These are phyloP conservation scores for Jaculus jaculus DNA, from an alignment of 2,113 vertebrate genomes.

Conservation along the genomic window DNA sequence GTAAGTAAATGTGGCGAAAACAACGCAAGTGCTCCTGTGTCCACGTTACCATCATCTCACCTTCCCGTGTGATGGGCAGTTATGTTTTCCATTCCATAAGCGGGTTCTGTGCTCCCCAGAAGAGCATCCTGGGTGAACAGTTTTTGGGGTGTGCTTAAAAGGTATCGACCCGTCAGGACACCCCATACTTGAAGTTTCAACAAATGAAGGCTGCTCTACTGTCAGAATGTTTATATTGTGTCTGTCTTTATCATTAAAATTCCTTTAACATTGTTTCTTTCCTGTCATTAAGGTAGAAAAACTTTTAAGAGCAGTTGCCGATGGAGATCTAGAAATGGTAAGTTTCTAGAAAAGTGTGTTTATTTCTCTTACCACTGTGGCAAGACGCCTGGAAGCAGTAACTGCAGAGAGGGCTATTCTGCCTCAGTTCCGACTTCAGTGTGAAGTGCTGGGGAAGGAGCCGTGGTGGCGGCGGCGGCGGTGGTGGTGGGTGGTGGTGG, in stretches of 20 bases:
- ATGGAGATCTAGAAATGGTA: constrained; percentile 98
- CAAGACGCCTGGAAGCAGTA: background rate
- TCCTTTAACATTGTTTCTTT: constrained; percentile 55
- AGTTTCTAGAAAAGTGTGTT: constrained; percentile 67
- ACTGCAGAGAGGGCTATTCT: background rate
- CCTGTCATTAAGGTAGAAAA: constrained; percentile 92
- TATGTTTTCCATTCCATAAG: background rate
- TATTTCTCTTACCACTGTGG: background rate
- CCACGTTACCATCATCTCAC: rapidly evolving
- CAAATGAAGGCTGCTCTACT: constrained; percentile 57
- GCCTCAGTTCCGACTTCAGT: background rate
- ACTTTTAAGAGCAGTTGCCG: constrained; percentile 94
- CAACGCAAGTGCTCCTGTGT: background rate
- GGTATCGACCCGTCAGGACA: background rate
- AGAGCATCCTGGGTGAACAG: background rate
- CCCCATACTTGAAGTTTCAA: constrained; percentile 20
- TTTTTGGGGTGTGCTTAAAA: background rate
- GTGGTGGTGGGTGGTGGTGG: no score
- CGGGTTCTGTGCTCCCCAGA: background rate
- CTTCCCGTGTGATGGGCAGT: no score
- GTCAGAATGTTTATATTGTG: constrained; percentile 43
- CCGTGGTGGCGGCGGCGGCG: background rate
- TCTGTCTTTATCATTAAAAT: constrained; percentile 33
- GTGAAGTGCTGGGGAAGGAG: background rate
- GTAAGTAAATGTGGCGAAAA: no score